Evolutionary conservation across 2,888 invertebrate genomes (phyloP).

Genomic region (Zaprionus bogoriensis): DNA sequence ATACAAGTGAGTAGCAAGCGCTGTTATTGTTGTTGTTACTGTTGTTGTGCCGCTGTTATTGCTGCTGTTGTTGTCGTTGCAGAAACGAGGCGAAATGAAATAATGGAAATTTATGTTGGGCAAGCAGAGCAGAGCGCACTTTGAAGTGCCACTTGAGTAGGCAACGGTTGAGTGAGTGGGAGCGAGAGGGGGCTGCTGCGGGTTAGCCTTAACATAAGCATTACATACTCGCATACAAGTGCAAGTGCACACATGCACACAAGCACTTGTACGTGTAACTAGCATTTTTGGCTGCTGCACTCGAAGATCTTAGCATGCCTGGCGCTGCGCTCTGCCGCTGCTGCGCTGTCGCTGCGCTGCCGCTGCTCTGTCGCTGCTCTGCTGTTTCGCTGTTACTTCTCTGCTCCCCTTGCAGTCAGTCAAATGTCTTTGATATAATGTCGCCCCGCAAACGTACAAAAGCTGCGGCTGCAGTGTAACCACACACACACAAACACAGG

Average conservation of each 20-base stretch:
- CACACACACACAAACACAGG: slow-evolving; percentile 18
- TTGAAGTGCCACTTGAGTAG: slow-evolving; percentile 46
- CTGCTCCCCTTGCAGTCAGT: slow-evolving; percentile 42
- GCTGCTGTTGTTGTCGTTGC: slow-evolving; percentile 29
- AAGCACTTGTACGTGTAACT: slow-evolving; percentile 8
- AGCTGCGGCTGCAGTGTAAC: slow-evolving; percentile 29
- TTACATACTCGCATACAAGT: not conserved
- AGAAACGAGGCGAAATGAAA: slow-evolving; percentile 64
- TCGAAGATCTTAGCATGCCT: slow-evolving; percentile 23
- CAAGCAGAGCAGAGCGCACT: slow-evolving; percentile 48
- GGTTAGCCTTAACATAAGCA: not conserved
- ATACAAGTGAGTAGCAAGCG: slow-evolving; percentile 53
- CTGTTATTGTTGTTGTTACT: slow-evolving; percentile 31
- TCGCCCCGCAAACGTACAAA: slow-evolving; percentile 18
- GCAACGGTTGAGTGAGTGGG: not conserved
- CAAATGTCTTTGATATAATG: slow-evolving; percentile 60
- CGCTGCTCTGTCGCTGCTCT: not conserved
- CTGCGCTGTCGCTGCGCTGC: slow-evolving; percentile 8
- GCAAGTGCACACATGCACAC: not conserved
- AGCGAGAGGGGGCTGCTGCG: not conserved
- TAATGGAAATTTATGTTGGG: slow-evolving; percentile 70
- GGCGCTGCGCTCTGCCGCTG: not conserved
- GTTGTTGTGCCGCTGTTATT: slow-evolving; percentile 30
- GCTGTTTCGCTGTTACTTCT: not conserved
- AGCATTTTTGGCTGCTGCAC: slow-evolving; percentile 40